A percentile compares a stretch with the other conserved stretches of the same genome.
Evolutionary conservation across 2,797 vertebrate genomes (phyloP).

Genomic region (Dicrostonyx torquatus): DNA sequence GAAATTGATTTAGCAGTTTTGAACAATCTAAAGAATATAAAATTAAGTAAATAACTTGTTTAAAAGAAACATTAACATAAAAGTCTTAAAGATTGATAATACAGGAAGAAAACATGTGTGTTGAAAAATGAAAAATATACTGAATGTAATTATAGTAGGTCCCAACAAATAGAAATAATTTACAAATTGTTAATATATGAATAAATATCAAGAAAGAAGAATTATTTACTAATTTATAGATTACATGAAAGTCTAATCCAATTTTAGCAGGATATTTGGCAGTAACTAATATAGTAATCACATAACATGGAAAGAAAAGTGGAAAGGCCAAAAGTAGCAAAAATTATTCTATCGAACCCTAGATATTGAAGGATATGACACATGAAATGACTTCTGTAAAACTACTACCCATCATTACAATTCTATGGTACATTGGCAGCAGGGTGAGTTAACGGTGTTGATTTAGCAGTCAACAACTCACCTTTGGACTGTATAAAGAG

Average conservation of each 20-base stretch:
- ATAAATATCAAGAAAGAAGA: not conserved
- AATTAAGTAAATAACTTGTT: not conserved
- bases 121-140: not conserved
- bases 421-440: not conserved
- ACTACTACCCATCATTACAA: not conserved
- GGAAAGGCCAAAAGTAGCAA: not conserved
- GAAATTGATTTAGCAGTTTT: not conserved
- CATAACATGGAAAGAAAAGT: not conserved
- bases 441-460: not conserved
- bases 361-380: not conserved
- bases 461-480: not conserved
- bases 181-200: not conserved
- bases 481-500: not conserved
- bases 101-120: not conserved
- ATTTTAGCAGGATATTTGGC: not conserved
- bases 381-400: not conserved
- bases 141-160: not conserved
- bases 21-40: not conserved
- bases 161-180: not conserved
- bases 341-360: not conserved
- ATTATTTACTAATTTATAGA: not conserved
- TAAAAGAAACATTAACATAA: not conserved
- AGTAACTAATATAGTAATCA: constrained; percentile 6
- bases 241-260: not conserved
- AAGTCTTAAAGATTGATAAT: not conserved